Conservation (phyloP, 2,888 invertebrate species). For the Rugalucina vietnamica region DNA sequence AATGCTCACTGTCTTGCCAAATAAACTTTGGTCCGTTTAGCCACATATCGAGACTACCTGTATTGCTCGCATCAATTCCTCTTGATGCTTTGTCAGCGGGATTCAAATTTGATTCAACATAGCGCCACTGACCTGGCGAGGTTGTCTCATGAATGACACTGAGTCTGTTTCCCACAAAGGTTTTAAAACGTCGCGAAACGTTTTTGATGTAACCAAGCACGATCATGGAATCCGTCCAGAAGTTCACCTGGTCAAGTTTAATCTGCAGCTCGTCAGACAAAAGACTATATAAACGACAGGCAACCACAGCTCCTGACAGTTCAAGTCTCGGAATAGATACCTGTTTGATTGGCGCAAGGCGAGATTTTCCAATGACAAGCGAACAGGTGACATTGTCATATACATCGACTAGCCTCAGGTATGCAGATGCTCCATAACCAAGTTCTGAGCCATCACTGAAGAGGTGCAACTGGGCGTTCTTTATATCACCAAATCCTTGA, state of each 20-base stretch:
- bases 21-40: conserved; percentile 30
- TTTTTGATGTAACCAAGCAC: conserved; percentile 43
- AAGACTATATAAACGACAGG: conserved; percentile 14
- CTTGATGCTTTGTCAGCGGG: conserved; percentile 38
- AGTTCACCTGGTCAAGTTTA: neutral
- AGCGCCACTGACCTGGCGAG: conserved; percentile 30
- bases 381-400: conserved; percentile 21
- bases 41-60: neutral
- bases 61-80: conserved; percentile 24
- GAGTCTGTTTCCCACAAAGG: conserved; percentile 46
- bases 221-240: conserved; percentile 45
- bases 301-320: conserved; percentile 28
- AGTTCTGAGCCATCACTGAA: conserved; percentile 52
- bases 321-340: conserved; percentile 35
- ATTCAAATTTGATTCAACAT: conserved; percentile 15
- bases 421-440: conserved; percentile 44
- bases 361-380: conserved; percentile 34
- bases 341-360: conserved; percentile 42
- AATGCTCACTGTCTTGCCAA: neutral
- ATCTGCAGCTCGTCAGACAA: conserved; percentile 17
- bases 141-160: conserved; percentile 32
- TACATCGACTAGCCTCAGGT: conserved; percentile 38
- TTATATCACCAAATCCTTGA: conserved; percentile 1
- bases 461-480: conserved; percentile 44
- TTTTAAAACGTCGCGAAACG: conserved; percentile 37